phyloP scores from a whole-genome alignment of 2,113 vertebrate genomes.

The Spea bombifrons region DNA sequence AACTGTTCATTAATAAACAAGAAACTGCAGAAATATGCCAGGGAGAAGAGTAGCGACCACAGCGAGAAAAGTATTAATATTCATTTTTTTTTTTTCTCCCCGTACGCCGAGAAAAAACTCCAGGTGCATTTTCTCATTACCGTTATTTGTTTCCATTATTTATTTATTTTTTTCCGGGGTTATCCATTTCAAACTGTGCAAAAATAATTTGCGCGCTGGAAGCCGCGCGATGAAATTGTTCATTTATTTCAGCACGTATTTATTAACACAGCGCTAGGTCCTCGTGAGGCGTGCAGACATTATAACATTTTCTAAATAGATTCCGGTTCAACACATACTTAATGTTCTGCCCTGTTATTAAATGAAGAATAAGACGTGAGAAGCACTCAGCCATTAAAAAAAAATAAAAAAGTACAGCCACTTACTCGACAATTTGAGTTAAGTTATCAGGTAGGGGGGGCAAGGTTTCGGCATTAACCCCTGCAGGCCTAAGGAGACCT shows the following conservation, averaged over 20 bases:
- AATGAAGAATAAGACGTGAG: background rate
- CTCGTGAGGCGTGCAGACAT: constrained; percentile 5
- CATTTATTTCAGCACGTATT: constrained; percentile 17
- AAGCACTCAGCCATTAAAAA: constrained; percentile 1
- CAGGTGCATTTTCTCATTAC: constrained; percentile 17
- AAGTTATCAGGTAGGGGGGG: background rate
- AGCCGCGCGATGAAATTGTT: constrained; percentile 2
- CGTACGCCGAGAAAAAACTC: background rate
- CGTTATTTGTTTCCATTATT: background rate
- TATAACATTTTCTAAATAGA: constrained; percentile 15
- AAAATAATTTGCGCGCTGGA: constrained; percentile 11
- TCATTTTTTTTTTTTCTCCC: background rate
- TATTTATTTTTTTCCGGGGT: background rate
- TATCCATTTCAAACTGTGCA: constrained; percentile 22
- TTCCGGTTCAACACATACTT: constrained; percentile 11
- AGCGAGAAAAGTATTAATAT: background rate
- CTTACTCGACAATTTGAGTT: constrained; percentile 1
- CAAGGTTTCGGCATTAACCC: background rate
- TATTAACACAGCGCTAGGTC: constrained; percentile 3
- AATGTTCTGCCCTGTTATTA: constrained; percentile 14
- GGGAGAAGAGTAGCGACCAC: background rate
- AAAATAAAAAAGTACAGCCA: background rate
- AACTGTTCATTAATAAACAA: background rate
- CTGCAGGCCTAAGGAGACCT: background rate
- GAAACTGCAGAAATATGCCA: background rate